These are phyloP conservation scores for Sula dactylatra DNA, from an alignment of 2,113 vertebrate genomes.

Conservation along the genomic window DNA sequence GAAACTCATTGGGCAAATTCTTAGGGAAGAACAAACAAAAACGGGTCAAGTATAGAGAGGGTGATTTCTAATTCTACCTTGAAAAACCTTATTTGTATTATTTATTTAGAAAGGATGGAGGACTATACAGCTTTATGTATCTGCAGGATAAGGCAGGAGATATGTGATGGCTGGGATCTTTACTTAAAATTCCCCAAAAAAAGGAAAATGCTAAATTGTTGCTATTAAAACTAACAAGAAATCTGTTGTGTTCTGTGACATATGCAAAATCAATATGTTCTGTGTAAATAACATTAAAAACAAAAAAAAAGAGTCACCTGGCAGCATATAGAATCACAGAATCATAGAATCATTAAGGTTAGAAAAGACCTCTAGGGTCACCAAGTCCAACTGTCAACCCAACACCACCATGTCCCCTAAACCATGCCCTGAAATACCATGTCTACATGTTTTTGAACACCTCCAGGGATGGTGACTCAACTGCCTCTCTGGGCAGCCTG, in stretches of 20 bases:
- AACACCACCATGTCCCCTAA: no score
- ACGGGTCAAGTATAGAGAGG: not conserved
- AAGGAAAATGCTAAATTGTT: not conserved
- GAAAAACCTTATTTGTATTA: not conserved
- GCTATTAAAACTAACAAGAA: not conserved
- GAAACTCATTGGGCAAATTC: conserved; percentile 36
- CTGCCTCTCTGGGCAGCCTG: no score
- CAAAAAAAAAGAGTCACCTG: not conserved
- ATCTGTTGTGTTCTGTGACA: not conserved
- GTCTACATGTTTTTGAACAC: no score
- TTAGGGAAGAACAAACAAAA: conserved; percentile 29
- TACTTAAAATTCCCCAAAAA: not conserved
- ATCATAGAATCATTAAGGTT: no score
- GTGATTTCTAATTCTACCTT: conserved; percentile 16
- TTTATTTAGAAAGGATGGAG: not conserved
- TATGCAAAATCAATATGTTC: conserved; percentile 40
- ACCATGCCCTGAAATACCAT: no score
- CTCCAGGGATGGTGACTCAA: no score
- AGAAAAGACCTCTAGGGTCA: no score
- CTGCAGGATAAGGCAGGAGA: not conserved
- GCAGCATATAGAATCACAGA: not conserved
- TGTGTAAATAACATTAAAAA: not conserved
- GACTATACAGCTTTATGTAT: not conserved
- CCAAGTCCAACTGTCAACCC: no score
- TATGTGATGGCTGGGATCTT: not conserved